phyloP scores from a whole-genome alignment of 2,888 invertebrate genomes.

The Cerceris ruficornis region DNA sequence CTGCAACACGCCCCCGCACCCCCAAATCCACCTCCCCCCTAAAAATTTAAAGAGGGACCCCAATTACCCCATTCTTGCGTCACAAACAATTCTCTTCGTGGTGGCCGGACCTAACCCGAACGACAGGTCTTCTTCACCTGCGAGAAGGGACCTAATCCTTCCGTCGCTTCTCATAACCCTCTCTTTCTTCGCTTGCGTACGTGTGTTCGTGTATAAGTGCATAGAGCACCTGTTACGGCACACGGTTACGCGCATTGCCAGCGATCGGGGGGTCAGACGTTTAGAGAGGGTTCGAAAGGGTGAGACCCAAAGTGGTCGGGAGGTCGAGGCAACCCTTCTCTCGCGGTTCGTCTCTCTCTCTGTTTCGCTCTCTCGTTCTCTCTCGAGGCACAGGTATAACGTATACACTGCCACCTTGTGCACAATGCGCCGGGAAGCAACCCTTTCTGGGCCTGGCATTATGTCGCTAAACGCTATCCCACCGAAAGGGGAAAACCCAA shows the following conservation, averaged over 20 bases:
- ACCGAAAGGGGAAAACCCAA: slow-evolving; percentile 53
- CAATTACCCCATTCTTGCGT: neutral
- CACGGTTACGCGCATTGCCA: slow-evolving; percentile 55
- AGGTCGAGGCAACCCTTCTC: slow-evolving; percentile 61
- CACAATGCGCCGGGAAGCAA: slow-evolving; percentile 61
- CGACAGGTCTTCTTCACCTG: slow-evolving; percentile 70
- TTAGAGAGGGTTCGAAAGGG: slow-evolving; percentile 60
- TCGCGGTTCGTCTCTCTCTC: slow-evolving; percentile 27
- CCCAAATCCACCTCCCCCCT: neutral
- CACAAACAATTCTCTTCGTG: slow-evolving; percentile 30
- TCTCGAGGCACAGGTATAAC: slow-evolving; percentile 64
- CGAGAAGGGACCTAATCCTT: slow-evolving; percentile 68
- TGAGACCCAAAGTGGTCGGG: slow-evolving; percentile 49
- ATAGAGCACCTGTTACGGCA: slow-evolving; percentile 59
- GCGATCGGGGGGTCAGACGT: slow-evolving; percentile 54
- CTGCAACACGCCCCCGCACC: too few relatives aligned
- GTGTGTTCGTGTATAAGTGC: slow-evolving; percentile 23
- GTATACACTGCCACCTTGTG: slow-evolving; percentile 61
- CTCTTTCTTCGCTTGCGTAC: slow-evolving; percentile 38
- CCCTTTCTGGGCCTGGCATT: slow-evolving; percentile 71
- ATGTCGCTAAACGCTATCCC: slow-evolving; percentile 73
- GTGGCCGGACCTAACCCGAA: slow-evolving; percentile 29
- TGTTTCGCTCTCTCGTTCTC: slow-evolving; percentile 8
- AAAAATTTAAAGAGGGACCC: neutral
- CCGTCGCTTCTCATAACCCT: slow-evolving; percentile 63